Evolutionary conservation across 2,888 invertebrate species (phyloP).

Genomic region (Luperina nickerlii): DNA sequence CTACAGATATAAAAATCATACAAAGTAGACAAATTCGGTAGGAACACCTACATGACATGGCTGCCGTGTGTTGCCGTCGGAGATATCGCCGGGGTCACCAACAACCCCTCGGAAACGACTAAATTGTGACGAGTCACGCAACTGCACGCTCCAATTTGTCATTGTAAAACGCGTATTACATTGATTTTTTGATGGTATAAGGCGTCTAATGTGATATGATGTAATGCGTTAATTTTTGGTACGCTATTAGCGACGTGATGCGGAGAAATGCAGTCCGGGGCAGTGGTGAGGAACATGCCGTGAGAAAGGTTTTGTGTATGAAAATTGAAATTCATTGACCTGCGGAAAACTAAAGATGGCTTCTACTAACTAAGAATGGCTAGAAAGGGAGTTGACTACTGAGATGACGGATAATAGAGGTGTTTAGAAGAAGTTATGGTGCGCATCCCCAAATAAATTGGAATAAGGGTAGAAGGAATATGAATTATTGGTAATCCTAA

Average conservation of each 20-base stretch:
- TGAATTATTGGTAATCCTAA: neutral
- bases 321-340: neutral
- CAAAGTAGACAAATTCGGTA: conserved; percentile 56
- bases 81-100: conserved; percentile 83
- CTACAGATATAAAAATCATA: conserved; percentile 49
- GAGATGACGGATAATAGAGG: neutral
- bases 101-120: conserved; percentile 68
- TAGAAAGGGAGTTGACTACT: neutral
- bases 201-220: conserved; percentile 5
- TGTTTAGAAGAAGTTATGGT: neutral
- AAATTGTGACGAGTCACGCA: conserved; percentile 79
- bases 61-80: conserved; percentile 73
- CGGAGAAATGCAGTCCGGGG: neutral
- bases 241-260: neutral
- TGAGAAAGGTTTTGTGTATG: neutral
- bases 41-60: conserved; percentile 69
- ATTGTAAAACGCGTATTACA: conserved; percentile 43
- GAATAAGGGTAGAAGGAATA: neutral
- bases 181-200: conserved; percentile 50
- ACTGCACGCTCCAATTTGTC: conserved; percentile 61
- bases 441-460: neutral
- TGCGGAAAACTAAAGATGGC: neutral
- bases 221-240: conserved; percentile 21
- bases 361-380: no score
- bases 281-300: neutral